Conservation (phyloP, 2,797 vertebrate genomes). For the Morelia viridis region DNA sequence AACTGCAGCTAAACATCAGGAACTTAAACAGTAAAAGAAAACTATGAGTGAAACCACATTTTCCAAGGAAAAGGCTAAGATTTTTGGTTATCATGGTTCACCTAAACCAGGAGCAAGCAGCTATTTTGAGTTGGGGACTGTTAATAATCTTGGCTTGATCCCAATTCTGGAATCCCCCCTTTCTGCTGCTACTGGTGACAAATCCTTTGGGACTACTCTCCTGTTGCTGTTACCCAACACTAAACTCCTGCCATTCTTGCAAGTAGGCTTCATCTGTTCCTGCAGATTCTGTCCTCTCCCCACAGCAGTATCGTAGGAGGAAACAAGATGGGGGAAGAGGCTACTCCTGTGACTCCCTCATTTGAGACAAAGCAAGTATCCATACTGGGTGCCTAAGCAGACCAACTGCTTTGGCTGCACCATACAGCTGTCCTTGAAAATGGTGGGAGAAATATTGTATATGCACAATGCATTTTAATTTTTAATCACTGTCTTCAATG, state of each 20-base stretch:
- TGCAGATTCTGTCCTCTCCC: neutral
- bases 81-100: neutral
- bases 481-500: neutral
- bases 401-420: neutral
- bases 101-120: neutral
- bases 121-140: neutral
- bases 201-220: neutral
- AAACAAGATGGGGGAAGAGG: neutral
- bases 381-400: neutral
- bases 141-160: neutral
- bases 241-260: neutral
- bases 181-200: neutral
- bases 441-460: neutral
- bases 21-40: neutral
- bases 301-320: neutral
- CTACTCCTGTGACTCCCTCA: neutral
- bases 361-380: neutral
- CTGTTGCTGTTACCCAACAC: neutral
- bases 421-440: neutral
- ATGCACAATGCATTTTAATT: neutral
- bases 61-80: neutral
- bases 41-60: neutral
- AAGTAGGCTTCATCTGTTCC: neutral
- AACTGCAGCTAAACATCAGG: neutral
- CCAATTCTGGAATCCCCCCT: neutral